Evolutionary conservation across 2,888 invertebrate species (phyloP).

Genomic region (Sinodicranocentrus sp.): DNA sequence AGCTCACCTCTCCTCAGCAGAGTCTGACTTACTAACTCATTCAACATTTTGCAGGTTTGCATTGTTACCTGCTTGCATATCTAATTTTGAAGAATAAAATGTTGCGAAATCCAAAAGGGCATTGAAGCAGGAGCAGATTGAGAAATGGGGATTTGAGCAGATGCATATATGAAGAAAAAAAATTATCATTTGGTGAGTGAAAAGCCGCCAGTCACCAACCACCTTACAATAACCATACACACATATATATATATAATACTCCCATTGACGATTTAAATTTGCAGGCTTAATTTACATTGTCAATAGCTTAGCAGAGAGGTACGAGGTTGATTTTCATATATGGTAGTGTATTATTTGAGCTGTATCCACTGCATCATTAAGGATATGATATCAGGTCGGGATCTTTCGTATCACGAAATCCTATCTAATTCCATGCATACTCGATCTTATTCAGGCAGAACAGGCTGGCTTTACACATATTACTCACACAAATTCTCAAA

Average conservation of each 20-base stretch:
- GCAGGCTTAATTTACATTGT: neutral
- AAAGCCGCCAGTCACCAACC: conserved; percentile 45
- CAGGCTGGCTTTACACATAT: too few relatives aligned
- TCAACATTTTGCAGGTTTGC: too few relatives aligned
- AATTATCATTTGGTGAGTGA: conserved; percentile 16
- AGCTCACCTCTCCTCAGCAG: too few relatives aligned
- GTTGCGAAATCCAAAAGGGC: neutral
- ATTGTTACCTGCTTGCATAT: too few relatives aligned
- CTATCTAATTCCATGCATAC: conserved; percentile 14
- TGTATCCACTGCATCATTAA: conserved; percentile 6
- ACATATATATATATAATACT: neutral
- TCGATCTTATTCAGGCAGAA: neutral
- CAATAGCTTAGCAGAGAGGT: too few relatives aligned
- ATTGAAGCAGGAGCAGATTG: neutral
- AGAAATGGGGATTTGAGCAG: conserved; percentile 17
- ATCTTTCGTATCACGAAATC: conserved; percentile 14
- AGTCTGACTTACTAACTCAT: too few relatives aligned
- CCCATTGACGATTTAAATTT: conserved; percentile 42
- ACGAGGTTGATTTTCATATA: too few relatives aligned
- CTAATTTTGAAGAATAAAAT: neutral
- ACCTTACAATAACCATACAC: neutral
- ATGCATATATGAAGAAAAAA: neutral
- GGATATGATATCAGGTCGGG: neutral
- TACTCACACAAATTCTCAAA: neutral
- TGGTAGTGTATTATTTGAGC: too few relatives aligned